phyloP scores from a whole-genome alignment of 2,888 invertebrate genomes.

The Choreutis nemorana region DNA sequence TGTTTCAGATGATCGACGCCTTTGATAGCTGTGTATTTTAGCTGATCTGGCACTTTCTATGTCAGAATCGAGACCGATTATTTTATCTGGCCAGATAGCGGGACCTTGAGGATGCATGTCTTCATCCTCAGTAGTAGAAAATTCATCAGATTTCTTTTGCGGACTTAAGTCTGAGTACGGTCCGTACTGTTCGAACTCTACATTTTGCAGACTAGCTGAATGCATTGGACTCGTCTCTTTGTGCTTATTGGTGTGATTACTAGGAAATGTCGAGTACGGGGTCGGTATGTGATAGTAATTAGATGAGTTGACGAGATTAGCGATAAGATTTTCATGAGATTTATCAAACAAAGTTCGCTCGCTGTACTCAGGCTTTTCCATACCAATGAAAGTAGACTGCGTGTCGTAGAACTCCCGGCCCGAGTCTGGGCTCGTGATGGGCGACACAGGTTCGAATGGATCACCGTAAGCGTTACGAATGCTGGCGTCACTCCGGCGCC shows the following conservation, averaged over 20 bases:
- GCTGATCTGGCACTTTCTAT: constrained; percentile 48
- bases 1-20: constrained; percentile 75
- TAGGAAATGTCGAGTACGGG: constrained; percentile 70
- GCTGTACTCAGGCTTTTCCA: constrained; percentile 52
- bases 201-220: constrained; percentile 74
- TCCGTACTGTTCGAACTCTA: constrained; percentile 71
- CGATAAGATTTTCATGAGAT: constrained; percentile 68
- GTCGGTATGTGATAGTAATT: constrained; percentile 66
- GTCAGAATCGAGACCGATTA: constrained; percentile 59
- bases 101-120: constrained; percentile 55
- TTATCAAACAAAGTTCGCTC: constrained; percentile 63
- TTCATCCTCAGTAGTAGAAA: constrained; percentile 63
- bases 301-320: constrained; percentile 55
- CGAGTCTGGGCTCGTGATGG: constrained; percentile 75
- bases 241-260: constrained; percentile 64
- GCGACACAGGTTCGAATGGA: constrained; percentile 57
- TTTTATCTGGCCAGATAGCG: constrained; percentile 66
- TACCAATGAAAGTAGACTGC: constrained; percentile 45
- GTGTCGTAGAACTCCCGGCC: constrained; percentile 70
- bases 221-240: constrained; percentile 69
- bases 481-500: constrained; percentile 39
- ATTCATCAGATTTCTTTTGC: constrained; percentile 45
- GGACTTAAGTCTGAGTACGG: constrained; percentile 42
- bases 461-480: constrained; percentile 47
- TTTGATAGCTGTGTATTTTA: constrained; percentile 59